Conservation (phyloP, 2,797 vertebrate species). For the Nothura maculosa region DNA sequence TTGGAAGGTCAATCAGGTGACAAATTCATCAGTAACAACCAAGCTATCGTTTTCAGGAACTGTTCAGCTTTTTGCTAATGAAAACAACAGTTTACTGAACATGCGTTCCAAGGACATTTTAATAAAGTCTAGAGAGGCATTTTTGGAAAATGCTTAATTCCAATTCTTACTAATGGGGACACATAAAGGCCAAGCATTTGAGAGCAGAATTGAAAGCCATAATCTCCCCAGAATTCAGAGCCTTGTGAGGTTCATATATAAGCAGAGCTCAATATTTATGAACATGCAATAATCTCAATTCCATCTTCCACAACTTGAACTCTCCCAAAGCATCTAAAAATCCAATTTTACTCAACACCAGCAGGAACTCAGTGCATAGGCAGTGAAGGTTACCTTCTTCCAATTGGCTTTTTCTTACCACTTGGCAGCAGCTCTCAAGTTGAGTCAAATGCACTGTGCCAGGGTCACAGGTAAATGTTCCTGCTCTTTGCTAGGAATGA, state of each 20-base stretch:
- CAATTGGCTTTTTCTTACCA: not conserved
- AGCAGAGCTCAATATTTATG: not conserved
- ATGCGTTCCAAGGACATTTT: not conserved
- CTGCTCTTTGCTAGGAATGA: not conserved
- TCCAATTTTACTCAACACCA: not conserved
- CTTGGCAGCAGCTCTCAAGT: not conserved
- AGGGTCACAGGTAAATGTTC: not conserved
- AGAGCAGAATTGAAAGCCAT: not conserved
- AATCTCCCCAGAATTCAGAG: not conserved
- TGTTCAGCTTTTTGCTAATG: not conserved
- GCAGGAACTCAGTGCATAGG: not conserved
- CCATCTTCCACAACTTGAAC: not conserved
- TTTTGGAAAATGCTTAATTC: not conserved
- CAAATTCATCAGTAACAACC: not conserved
- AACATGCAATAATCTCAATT: not conserved
- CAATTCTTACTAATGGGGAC: not conserved
- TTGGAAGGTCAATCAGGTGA: not conserved
- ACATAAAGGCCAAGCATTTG: not conserved
- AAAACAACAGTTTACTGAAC: not conserved
- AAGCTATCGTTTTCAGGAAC: not conserved
- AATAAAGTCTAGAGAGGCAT: not conserved
- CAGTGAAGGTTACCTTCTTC: not conserved
- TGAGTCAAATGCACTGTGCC: not conserved
- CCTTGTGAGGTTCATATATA: not conserved
- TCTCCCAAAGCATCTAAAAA: not conserved